These are phyloP conservation scores for Perca schrenkii DNA, from an alignment of 2,113 vertebrate genomes.

Conservation along the genomic window DNA sequence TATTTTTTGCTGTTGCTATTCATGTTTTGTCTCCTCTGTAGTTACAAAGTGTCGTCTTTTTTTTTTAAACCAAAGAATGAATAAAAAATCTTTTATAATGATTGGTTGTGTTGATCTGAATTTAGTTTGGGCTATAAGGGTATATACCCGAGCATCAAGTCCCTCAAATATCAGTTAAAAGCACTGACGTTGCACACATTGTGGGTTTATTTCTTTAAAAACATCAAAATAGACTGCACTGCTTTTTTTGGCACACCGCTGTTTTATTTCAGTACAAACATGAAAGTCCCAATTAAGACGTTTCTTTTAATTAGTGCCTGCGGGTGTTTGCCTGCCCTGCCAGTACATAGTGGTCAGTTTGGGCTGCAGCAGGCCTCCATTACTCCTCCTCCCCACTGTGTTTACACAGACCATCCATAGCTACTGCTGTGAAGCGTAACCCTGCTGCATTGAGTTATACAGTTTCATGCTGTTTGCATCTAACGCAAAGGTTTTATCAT, in stretches of 20 bases:
- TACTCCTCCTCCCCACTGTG: constrained; percentile 41
- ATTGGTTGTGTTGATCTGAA: constrained; percentile 15
- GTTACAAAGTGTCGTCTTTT: constrained; percentile 14
- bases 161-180: constrained; percentile 14
- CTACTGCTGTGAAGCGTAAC: constrained; percentile 12
- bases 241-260: constrained; percentile 13
- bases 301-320: constrained; percentile 53
- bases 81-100: constrained; percentile 54
- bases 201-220: constrained; percentile 13
- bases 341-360: constrained; percentile 54
- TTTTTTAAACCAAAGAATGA: constrained; percentile 52
- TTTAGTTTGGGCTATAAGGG: background rate
- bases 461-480: background rate
- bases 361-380: constrained; percentile 24
- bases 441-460: background rate
- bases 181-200: constrained; percentile 7
- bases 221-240: constrained; percentile 15
- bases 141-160: background rate
- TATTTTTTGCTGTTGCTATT: constrained; percentile 1
- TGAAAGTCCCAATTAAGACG: constrained; percentile 3
- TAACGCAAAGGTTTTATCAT: background rate
- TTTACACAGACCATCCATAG: constrained; percentile 7
- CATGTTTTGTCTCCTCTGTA: constrained; percentile 11
- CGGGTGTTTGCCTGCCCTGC: constrained; percentile 36
- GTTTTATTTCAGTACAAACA: constrained; percentile 14